A percentile compares a stretch with the other conserved stretches of the same genome.
These are phyloP conservation scores for Drosophila punjabiensis DNA, from an alignment of 1,140 invertebrate species.

Conservation along the genomic window DNA sequence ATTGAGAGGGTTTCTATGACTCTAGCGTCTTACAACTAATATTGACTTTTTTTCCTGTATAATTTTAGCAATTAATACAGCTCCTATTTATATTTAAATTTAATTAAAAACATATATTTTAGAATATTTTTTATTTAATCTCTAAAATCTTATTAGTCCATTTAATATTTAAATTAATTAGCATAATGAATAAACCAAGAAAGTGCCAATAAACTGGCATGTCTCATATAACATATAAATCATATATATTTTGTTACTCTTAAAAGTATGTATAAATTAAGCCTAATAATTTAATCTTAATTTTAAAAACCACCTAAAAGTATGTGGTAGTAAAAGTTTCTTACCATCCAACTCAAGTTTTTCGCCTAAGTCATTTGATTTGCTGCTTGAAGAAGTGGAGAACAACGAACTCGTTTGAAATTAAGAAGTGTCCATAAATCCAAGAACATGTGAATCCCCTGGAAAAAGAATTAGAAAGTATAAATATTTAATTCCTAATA, in stretches of 20 bases:
- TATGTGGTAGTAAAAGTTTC: slow-evolving; percentile 5
- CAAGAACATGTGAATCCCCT: not conserved
- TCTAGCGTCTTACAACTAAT: too few species aligned
- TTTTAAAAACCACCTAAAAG: slow-evolving; percentile 5
- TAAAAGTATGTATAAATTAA: not conserved
- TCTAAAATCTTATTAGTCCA: not conserved
- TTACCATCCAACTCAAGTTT: not conserved
- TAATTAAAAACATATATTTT: too few species aligned
- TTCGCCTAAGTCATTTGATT: slow-evolving; percentile 39
- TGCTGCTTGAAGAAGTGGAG: not conserved
- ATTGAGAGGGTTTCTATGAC: too few species aligned
- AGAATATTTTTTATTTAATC: not conserved
- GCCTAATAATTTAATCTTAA: too few species aligned
- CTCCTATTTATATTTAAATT: too few species aligned
- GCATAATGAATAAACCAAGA: not conserved
- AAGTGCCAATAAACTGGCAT: not conserved
- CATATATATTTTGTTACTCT: not conserved
- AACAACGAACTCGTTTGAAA: slow-evolving; percentile 6
- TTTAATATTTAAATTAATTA: not conserved
- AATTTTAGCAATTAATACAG: too few species aligned
- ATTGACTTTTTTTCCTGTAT: too few species aligned
- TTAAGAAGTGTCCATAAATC: slow-evolving; percentile 7
- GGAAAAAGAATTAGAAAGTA: not conserved
- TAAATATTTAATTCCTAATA: not conserved
- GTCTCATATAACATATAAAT: not conserved